Percentiles rank a stretch among this genome's conserved stretches.
These are phyloP conservation scores for Epizoanthus ramosus DNA, from an alignment of 92 coral and sea anemone genomes.

Conservation along the genomic window DNA sequence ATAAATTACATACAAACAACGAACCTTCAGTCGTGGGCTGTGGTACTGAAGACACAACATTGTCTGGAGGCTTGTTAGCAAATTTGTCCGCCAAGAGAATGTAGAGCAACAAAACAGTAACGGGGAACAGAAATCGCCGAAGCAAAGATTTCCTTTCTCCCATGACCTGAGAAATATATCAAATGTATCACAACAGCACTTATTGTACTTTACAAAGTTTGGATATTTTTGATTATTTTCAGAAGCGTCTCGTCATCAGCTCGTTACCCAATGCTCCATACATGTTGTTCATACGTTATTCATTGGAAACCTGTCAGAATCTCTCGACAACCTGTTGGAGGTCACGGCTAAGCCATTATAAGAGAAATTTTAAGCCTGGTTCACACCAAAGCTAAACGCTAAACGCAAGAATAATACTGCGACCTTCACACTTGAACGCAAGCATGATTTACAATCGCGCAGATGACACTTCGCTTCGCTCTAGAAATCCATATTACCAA, in stretches of 20 bases:
- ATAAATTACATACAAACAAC: too few relatives aligned
- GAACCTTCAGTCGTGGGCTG: slow-evolving; percentile 8
- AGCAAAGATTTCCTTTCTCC: slow-evolving; percentile 11
- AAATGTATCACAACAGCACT: background rate
- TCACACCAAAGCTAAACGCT: too few relatives aligned
- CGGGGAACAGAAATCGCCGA: slow-evolving; percentile 34
- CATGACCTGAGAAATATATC: slow-evolving; percentile 22
- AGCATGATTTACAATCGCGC: too few relatives aligned
- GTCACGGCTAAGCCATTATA: background rate
- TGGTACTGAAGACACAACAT: background rate
- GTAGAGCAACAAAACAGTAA: slow-evolving; percentile 34
- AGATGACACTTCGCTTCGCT: too few relatives aligned
- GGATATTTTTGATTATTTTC: background rate
- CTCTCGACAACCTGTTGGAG: slow-evolving; percentile 12
- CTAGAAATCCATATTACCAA: too few relatives aligned
- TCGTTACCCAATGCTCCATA: slow-evolving; percentile 36
- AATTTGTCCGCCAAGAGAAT: slow-evolving; percentile 38
- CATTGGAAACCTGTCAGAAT: slow-evolving; percentile 12
- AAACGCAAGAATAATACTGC: too few relatives aligned
- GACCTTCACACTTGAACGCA: too few relatives aligned
- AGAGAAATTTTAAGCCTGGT: too few relatives aligned
- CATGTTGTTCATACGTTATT: slow-evolving; percentile 20
- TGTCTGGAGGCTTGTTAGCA: background rate
- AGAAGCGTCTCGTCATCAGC: slow-evolving; percentile 5
- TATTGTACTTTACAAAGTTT: background rate